Evolutionary conservation across 2,113 vertebrate species (phyloP), one percentile per base, ranked within the genome.

Genomic region (Paradisaea rubra): DNA sequence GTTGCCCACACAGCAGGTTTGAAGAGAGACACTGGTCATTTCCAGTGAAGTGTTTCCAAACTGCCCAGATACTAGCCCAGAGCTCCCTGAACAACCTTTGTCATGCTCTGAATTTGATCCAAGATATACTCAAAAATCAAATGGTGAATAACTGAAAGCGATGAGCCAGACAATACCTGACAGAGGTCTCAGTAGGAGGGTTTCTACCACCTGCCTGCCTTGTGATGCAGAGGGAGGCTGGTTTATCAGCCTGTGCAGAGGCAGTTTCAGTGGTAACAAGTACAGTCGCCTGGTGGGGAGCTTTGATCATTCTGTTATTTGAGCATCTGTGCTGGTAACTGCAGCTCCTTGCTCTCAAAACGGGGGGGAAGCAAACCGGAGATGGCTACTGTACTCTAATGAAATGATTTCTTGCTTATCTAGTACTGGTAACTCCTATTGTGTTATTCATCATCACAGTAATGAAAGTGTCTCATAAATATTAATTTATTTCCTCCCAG

Each of bases 401-500:
- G 66, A 93, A 95, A 91, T 76, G 27, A 89, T 79, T 91, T 76
- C 59, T 85, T 93, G 84, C 93, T 92, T 92, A 83, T 85, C 93
- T 91, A 80, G 61, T 53, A 30, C 41, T 76, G 77, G 70, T 74
- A 92, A 84, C 54, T 87, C 66, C 89, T 82, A 68, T 74, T 78
- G 86, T 60, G 61, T 71, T 84, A 87, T 53, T 91, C 90, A 88
- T 79, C 88, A 89, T 18, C 92, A 35, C 23, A 65, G 45, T 33
- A 69, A 69, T 18, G 64, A 50, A 76, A 89, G 59, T 7, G 9
- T 64, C 86, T 94, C 94, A 92, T 87, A 93, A 92, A 94, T 85
- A 92, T 80, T 92, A 61, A 95, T 87, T 23, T 56, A 76, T 66
- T 93, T 92, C 66, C 59, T 95, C 66, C n/a, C 73, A 53, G 59